Percentiles rank a stretch among this genome's conserved stretches.
phyloP scores from a whole-genome alignment of 2,113 vertebrate species.

The Origma solitaria region DNA sequence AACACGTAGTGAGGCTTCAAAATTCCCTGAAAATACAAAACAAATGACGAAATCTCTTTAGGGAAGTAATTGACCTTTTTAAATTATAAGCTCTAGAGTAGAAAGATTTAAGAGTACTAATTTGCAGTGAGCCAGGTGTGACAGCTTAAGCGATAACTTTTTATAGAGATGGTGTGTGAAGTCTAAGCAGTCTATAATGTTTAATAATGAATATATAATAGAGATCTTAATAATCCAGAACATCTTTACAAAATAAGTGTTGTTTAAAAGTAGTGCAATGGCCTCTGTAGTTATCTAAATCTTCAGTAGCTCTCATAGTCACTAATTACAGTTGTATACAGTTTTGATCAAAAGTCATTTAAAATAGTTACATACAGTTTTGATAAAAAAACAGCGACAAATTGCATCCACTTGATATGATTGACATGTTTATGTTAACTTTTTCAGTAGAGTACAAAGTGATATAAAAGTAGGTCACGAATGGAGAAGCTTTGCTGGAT shows the following conservation, averaged over 20 bases:
- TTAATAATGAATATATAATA: not conserved
- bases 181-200: not conserved
- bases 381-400: not conserved
- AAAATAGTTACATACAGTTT: not conserved
- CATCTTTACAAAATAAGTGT: not conserved
- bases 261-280: not conserved
- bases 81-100: not conserved
- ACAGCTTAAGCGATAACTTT: constrained; percentile 12
- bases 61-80: constrained; percentile 47
- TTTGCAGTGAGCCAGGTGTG: constrained; percentile 28
- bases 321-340: not conserved
- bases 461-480: not conserved
- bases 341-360: not conserved
- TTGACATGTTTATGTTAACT: not conserved
- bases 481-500: not conserved
- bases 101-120: constrained; percentile 5
- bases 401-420: not conserved
- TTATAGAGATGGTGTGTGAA: not conserved
- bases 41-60: constrained; percentile 6
- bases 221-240: not conserved
- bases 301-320: not conserved
- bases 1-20: not conserved
- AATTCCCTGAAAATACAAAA: constrained; percentile 17
- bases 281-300: not conserved
- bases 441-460: not conserved